phyloP scores from a whole-genome alignment of 2,797 vertebrate species.

The Columba guinea region DNA sequence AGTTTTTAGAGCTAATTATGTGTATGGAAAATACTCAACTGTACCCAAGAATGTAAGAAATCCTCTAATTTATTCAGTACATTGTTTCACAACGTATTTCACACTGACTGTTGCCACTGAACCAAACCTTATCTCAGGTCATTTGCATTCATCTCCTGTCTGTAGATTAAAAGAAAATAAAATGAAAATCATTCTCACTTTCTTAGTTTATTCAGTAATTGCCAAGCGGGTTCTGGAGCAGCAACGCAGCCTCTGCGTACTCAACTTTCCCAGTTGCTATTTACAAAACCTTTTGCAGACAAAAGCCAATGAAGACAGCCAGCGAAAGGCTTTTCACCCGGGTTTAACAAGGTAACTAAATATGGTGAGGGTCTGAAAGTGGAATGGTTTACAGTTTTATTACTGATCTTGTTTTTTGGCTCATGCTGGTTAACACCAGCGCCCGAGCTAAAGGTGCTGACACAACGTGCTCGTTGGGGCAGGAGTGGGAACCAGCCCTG shows the following conservation, averaged over 20 bases:
- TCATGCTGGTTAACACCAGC: conserved; percentile 25
- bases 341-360: background rate
- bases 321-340: background rate
- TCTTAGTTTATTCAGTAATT: conserved; percentile 57
- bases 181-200: conserved; percentile 44
- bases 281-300: conserved; percentile 28
- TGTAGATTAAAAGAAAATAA: conserved; percentile 45
- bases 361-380: background rate
- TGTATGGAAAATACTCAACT: conserved; percentile 65
- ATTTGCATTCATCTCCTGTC: conserved; percentile 69
- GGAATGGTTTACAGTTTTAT: conserved; percentile 19
- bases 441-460: conserved; percentile 59
- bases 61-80: conserved; percentile 66
- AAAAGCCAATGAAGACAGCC: background rate
- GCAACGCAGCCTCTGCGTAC: conserved; percentile 8
- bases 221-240: conserved; percentile 56
- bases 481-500: conserved; percentile 43
- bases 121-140: conserved; percentile 67
- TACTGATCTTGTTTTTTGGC: background rate
- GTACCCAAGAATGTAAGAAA: conserved; percentile 66
- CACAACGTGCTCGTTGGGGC: conserved; percentile 30
- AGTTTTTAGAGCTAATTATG: conserved; percentile 66
- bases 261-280: conserved; percentile 52
- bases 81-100: conserved; percentile 67
- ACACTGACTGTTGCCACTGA: conserved; percentile 67